Evolutionary conservation across 2,797 vertebrate species (phyloP).

Genomic region (Bufotes viridis): DNA sequence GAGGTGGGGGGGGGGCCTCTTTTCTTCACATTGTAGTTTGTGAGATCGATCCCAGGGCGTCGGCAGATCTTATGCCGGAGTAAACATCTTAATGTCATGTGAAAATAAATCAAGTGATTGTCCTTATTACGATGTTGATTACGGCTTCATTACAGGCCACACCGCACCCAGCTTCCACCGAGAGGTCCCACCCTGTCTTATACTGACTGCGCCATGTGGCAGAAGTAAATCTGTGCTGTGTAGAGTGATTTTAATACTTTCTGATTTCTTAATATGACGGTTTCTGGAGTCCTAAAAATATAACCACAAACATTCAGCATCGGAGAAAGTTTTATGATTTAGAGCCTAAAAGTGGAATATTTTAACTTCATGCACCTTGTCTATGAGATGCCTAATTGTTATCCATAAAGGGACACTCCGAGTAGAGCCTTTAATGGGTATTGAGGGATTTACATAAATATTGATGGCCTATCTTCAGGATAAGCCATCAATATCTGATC

Average conservation of each 20-base stretch:
- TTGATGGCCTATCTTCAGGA: no score
- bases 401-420: background rate
- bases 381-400: background rate
- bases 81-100: constrained; percentile 7
- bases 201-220: constrained; percentile 4
- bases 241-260: no score
- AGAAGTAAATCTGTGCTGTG: background rate
- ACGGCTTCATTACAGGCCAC: background rate
- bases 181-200: background rate
- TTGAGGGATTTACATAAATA: no score
- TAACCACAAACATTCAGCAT: no score
- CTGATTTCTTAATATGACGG: background rate
- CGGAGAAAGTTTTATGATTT: no score
- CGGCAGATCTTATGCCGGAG: background rate
- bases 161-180: background rate
- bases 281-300: background rate
- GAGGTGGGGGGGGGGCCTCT: no score
- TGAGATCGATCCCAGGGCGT: background rate
- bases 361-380: background rate
- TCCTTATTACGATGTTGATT: constrained; percentile 33
- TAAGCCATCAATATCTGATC: no score
- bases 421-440: no score
- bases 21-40: background rate
- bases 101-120: constrained; percentile 24
- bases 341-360: background rate